These are phyloP conservation scores for Carterocephalus palaemon DNA, from an alignment of 2,888 invertebrate genomes.

Conservation along the genomic window DNA sequence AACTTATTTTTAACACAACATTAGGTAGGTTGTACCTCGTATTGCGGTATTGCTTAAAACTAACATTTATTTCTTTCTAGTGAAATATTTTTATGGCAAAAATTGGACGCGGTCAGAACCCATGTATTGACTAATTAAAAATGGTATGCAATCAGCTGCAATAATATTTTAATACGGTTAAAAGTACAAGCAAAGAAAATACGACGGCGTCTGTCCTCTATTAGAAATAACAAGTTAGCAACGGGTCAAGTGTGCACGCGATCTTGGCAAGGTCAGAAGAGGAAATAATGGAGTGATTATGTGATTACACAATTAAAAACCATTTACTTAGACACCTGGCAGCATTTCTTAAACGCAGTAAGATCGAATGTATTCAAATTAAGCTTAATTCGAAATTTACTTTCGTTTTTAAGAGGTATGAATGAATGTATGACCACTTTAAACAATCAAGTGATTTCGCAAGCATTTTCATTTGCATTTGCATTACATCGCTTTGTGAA, in stretches of 20 bases:
- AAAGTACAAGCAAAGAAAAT: conserved; percentile 6
- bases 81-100: too few relatives aligned
- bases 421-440: conserved; percentile 5
- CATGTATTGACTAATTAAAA: too few relatives aligned
- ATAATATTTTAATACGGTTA: too few relatives aligned
- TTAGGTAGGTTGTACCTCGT: too few relatives aligned
- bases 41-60: too few relatives aligned
- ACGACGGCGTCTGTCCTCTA: conserved; percentile 8
- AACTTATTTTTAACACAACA: too few relatives aligned
- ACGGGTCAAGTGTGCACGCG: conserved; percentile 48
- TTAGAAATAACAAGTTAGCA: conserved; percentile 23
- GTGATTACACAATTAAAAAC: conserved; percentile 5
- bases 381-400: conserved; percentile 3
- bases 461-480: conserved; percentile 27
- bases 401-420: conserved; percentile 21
- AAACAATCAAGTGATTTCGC: conserved; percentile 26
- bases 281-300: conserved; percentile 22
- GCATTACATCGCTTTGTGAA: conserved; percentile 29
- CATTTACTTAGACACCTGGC: not conserved
- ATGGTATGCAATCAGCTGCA: too few relatives aligned
- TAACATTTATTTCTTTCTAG: too few relatives aligned
- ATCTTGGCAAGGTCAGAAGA: conserved; percentile 40
- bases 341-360: conserved; percentile 26
- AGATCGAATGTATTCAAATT: conserved; percentile 2
- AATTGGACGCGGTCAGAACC: too few relatives aligned